Base-by-base conservation (phyloP, 2,888 invertebrate genomes). In the Heliconius hortense region DNA sequence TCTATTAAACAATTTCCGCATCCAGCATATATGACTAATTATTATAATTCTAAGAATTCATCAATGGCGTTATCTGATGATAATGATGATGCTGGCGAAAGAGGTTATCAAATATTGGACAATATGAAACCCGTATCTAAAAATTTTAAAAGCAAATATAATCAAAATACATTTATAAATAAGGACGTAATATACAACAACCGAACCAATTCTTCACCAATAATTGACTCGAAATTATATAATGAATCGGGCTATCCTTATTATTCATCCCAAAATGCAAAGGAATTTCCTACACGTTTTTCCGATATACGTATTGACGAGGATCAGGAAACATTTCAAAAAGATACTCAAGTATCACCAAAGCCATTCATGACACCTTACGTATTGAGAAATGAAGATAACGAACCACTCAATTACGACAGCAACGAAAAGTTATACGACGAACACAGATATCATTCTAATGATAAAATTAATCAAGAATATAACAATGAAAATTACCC, bases 321-420 rank as follows among this genome's bases (percentile, higher is more conserved):
- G 21, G 76, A 73, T 31, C 72, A 59, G 35, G 75, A 79, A 11
- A 81, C 78, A 24, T 75, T 76, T 15, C 26, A 70, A 21, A 72
- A 78, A 24, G 77, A 80, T 39, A 75, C 77, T 2, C 13, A 66
- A 13, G 24, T 24, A 24, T 79, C 79, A 56, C 69, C 69, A 18
- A 82, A 80, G 60, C 83, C 84, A 7, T 85, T 84, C 70, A 81
- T 82, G 43, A 84, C 82, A 56, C 83, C 84, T 56, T 83, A 83
- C 53, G 82, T 81, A 10, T 79, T 79, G 28, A 76, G 78, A 15
- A 77, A 76, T 66, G 77, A 79, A 26, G 77, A 79, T 10, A 56
- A 72, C n/a, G 26, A 31, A 28, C 73, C 78, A 60, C 75, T 53
- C 70, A 66, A 7, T 15, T 69, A 81, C 56, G 78, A 82, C 18